Evolutionary conservation across 2,113 vertebrate genomes (phyloP).

Genomic region (Elephas maximus): DNA sequence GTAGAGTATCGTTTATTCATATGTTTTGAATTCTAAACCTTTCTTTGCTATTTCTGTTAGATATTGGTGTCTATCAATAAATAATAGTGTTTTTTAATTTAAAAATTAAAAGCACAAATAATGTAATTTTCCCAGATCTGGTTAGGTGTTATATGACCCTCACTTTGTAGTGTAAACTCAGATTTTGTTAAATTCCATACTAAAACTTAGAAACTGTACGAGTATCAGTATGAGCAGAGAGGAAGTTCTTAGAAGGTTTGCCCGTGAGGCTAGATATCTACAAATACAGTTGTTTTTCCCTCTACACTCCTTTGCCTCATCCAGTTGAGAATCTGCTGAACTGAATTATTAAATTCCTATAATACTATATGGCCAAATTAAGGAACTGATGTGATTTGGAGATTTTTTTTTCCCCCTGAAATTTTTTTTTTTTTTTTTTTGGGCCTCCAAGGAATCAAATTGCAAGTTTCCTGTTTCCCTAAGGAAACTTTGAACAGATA

Average conservation of each 20-base stretch:
- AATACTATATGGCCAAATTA: constrained; percentile 4
- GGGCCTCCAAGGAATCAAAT: constrained; percentile 34
- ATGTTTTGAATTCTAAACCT: not conserved
- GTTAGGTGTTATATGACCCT: not conserved
- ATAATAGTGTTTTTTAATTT: not conserved
- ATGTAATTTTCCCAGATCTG: constrained; percentile 32
- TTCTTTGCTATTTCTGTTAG: not conserved
- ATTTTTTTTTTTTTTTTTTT: not conserved
- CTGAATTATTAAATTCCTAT: constrained; percentile 26
- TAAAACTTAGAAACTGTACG: constrained; percentile 41
- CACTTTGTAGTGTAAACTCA: constrained; percentile 13
- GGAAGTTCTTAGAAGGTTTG: constrained; percentile 29
- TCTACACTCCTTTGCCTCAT: not conserved
- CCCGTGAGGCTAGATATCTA: not conserved
- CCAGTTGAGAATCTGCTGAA: constrained; percentile 14
- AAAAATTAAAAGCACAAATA: constrained; percentile 35
- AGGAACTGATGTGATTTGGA: not conserved
- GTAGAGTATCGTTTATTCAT: constrained; percentile 22
- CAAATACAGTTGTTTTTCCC: not conserved
- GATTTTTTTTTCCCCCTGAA: not conserved
- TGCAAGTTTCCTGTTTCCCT: constrained; percentile 20
- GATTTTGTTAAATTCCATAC: constrained; percentile 1
- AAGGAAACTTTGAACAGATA: constrained; percentile 31
- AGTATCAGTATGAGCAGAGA: not conserved
- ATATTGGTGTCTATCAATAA: not conserved